Evolutionary conservation across 2,888 invertebrate species (phyloP).

Genomic region (Ornithoptera alexandrae): DNA sequence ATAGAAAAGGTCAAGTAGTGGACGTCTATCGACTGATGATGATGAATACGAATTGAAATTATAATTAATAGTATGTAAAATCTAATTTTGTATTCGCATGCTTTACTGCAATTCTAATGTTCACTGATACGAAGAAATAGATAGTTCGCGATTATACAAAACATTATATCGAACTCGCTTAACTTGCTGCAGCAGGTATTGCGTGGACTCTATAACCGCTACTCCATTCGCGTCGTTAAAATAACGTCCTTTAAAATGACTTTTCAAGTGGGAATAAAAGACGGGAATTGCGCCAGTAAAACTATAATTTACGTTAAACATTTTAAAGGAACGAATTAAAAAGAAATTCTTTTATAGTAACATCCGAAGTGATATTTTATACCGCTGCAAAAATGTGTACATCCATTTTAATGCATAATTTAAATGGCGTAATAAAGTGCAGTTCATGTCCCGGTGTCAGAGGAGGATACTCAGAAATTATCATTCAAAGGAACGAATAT

Average conservation of each 20-base stretch:
- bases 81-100: too few relatives aligned
- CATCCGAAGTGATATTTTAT: conserved; percentile 27
- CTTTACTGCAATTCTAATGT: too few relatives aligned
- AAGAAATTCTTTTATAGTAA: conserved; percentile 14
- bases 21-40: too few relatives aligned
- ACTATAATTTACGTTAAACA: conserved; percentile 12
- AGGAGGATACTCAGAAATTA: conserved; percentile 25
- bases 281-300: conserved; percentile 5
- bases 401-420: conserved; percentile 30
- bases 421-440: conserved; percentile 28
- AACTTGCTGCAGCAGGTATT: background rate
- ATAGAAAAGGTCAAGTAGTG: too few relatives aligned
- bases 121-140: too few relatives aligned
- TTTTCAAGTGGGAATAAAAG: conserved; percentile 6
- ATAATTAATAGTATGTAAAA: too few relatives aligned
- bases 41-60: too few relatives aligned
- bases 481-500: conserved; percentile 30
- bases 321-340: conserved; percentile 17
- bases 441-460: conserved; percentile 24
- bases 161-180: background rate
- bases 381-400: conserved; percentile 25
- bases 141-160: background rate
- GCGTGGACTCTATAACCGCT: background rate
- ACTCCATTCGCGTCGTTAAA: background rate
- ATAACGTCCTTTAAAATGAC: background rate